Evolutionary conservation across 1,140 invertebrate species (phyloP).

Genomic region (Schlechtendalia chinensis): DNA sequence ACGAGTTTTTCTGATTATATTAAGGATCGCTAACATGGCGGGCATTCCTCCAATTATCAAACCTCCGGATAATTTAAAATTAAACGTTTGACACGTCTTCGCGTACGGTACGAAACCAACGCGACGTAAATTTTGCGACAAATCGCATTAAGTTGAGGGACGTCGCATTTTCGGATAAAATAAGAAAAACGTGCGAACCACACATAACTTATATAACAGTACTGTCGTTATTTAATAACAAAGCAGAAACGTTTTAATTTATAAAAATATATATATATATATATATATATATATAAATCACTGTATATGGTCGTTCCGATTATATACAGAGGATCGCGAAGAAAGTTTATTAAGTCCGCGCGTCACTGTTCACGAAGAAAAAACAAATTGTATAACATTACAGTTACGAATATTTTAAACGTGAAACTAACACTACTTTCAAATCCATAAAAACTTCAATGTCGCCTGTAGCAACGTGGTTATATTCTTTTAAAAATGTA

Average conservation of each 20-base stretch:
- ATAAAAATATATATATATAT: too few species aligned
- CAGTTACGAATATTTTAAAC: conserved; percentile 2
- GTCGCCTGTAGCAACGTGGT: neutral
- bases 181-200: too few species aligned
- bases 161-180: too few species aligned
- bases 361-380: neutral
- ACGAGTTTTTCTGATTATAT: conserved; percentile 4
- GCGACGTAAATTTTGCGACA: neutral
- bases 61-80: neutral
- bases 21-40: neutral
- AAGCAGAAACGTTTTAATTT: neutral
- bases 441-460: conserved; percentile 24
- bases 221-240: neutral
- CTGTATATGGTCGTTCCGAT: too few species aligned
- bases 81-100: too few species aligned
- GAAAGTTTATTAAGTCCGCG: neutral
- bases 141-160: too few species aligned
- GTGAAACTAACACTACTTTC: conserved; percentile 12
- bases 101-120: too few species aligned
- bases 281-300: too few species aligned
- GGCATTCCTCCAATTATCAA: conserved; percentile 17
- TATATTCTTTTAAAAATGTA: neutral
- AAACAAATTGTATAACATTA: neutral
- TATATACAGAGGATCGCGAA: neutral
- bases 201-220: too few species aligned